These are phyloP conservation scores for Adelphocoris suturalis DNA, from an alignment of 2,888 invertebrate genomes.

Conservation along the genomic window DNA sequence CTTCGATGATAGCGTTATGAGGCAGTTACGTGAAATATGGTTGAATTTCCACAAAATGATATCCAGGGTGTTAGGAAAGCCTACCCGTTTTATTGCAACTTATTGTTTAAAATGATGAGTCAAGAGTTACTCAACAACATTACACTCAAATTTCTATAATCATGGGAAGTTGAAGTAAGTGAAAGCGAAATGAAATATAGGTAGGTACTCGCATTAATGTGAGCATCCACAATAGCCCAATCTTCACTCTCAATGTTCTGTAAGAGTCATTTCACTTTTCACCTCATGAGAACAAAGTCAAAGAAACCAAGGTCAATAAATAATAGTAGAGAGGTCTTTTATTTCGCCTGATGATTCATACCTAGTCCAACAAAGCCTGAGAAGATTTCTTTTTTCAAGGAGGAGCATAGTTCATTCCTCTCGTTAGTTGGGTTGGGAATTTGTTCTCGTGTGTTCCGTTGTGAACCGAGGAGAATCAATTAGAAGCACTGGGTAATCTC, in stretches of 20 bases:
- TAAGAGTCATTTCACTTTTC: constrained; percentile 34
- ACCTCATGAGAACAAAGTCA: constrained; percentile 36
- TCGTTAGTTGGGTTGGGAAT: neutral
- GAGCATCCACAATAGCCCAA: neutral
- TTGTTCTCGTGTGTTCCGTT: neutral
- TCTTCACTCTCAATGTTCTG: neutral
- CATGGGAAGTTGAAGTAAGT: neutral
- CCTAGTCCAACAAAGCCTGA: neutral
- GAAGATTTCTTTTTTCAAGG: neutral
- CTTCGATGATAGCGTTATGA: too few species aligned
- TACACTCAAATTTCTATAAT: neutral
- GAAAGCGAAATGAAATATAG: neutral
- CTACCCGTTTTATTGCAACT: too few species aligned
- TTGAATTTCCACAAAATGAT: too few species aligned
- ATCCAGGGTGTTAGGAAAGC: too few species aligned
- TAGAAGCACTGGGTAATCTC: neutral
- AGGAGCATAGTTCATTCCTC: neutral
- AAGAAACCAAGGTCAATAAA: constrained; percentile 32
- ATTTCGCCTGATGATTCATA: constrained; percentile 6
- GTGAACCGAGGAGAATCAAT: neutral
- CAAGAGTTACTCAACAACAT: neutral
- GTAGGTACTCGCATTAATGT: neutral
- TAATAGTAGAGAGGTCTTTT: constrained; percentile 25
- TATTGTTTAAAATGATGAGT: too few species aligned
- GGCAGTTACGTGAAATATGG: too few species aligned